Base-by-base conservation (phyloP, 2,888 invertebrate genomes). In the Philopedon plagiatum region DNA sequence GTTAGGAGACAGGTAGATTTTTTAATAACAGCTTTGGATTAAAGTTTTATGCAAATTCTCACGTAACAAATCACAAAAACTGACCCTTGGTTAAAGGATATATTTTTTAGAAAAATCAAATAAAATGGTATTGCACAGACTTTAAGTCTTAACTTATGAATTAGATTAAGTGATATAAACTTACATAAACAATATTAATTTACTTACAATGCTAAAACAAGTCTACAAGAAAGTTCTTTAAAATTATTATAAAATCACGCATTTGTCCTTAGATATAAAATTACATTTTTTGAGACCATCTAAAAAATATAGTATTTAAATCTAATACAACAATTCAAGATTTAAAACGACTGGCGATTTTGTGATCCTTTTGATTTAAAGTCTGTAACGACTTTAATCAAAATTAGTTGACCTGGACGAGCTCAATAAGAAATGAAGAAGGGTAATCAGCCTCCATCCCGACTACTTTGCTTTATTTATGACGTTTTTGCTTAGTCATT, bases 271-370 rank as follows among this genome's bases (percentile, higher is more conserved):
- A 54, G n/a, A 29, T 3, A 54, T 26, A 15, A 26, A 21, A 37
- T 44, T 44, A 13, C 18, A 60, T 21, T 37, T 56, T 18, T 57
- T 57, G 34, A 37, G 57, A 57, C 34, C 57, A 37, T 37, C 57
- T 57, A 41, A 60, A 58, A 60, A 60, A 60, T 41, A 60, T 13
- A 60, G 13, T n/a, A n/a, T n/a, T n/a, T n/a, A n/a, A n/a, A n/a
- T n/a, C n/a, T n/a, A n/a, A n/a, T n/a, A n/a, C n/a, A n/a, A n/a
- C n/a, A n/a, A n/a, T n/a, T n/a, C n/a, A n/a, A n/a, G n/a, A n/a
- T n/a, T n/a, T n/a, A n/a, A n/a, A n/a, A n/a, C n/a, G n/a, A n/a
- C n/a, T n/a, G n/a, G n/a, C n/a, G n/a, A n/a, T n/a, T n/a, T n/a
- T n/a, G n/a, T n/a, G n/a, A n/a, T n/a, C n/a, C n/a, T n/a, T n/a